Percentiles rank a stretch among this genome's conserved stretches.
Conservation (phyloP, 2,113 vertebrate species). For the Xiphophorus hellerii region DNA sequence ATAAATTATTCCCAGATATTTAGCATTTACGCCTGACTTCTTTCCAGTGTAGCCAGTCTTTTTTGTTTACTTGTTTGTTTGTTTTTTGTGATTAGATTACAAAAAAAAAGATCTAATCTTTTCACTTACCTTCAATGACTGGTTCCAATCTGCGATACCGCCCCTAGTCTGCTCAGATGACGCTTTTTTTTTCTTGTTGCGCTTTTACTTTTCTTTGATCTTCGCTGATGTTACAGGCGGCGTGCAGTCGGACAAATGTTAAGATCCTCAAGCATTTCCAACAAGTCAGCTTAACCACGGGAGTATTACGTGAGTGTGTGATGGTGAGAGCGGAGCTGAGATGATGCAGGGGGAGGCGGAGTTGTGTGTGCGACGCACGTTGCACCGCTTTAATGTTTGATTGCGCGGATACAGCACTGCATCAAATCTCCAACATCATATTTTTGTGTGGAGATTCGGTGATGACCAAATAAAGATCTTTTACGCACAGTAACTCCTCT, state of each 20-base stretch:
- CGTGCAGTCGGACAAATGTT: conserved; percentile 34
- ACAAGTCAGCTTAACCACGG: conserved; percentile 65
- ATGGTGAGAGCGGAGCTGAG: conserved; percentile 46
- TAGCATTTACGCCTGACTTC: neutral
- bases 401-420: conserved; percentile 35
- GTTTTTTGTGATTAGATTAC: no score
- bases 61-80: neutral
- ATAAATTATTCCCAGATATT: neutral
- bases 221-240: conserved; percentile 36
- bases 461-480: neutral
- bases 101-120: no score
- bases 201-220: conserved; percentile 51
- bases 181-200: conserved; percentile 1
- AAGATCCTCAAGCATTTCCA: conserved; percentile 67
- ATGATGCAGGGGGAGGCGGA: conserved; percentile 61
- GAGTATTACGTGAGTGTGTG: conserved; percentile 67
- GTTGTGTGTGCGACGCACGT: conserved; percentile 18
- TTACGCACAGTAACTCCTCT: neutral
- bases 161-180: conserved; percentile 12
- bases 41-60: neutral
- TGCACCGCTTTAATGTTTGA: conserved; percentile 6
- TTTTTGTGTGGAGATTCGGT: neutral
- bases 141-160: conserved; percentile 41
- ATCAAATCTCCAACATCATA: conserved; percentile 41
- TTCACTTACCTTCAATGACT: conserved; percentile 66